Conservation (phyloP, 1,140 invertebrate species). For the Steinernema khuongi region DNA sequence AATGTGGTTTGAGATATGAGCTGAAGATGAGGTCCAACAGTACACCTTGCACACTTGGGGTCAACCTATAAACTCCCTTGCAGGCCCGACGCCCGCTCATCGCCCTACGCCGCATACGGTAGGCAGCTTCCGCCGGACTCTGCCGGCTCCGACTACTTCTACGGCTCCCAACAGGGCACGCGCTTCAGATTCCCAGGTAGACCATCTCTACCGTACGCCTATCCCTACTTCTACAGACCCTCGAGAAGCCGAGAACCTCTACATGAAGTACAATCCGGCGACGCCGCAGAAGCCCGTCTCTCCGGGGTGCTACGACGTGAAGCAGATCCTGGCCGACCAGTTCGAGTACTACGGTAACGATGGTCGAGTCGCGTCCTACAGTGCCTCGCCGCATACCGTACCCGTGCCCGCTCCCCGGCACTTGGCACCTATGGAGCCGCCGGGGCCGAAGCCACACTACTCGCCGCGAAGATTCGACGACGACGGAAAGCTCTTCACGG, state of each 20-base stretch:
- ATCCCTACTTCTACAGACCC: slow-evolving; percentile 4
- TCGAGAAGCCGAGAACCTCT: background rate
- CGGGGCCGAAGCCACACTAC: background rate
- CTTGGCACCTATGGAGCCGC: slow-evolving; percentile 9
- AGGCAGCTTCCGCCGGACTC: slow-evolving; percentile 15
- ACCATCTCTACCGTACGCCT: slow-evolving; percentile 17
- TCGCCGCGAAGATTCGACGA: slow-evolving; percentile 24
- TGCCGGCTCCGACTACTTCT: slow-evolving; percentile 22
- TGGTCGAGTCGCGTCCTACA: slow-evolving; percentile 21
- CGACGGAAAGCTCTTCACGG: slow-evolving; percentile 15
- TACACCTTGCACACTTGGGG: slow-evolving; percentile 16
- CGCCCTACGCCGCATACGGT: background rate
- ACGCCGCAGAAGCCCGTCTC: slow-evolving; percentile 19
- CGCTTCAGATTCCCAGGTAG: slow-evolving; percentile 1
- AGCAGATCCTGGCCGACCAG: slow-evolving; percentile 45
- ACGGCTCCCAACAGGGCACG: slow-evolving; percentile 13
- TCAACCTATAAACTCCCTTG: background rate
- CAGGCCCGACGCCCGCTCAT: background rate
- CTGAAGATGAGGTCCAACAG: slow-evolving; percentile 20
- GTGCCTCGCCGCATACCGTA: slow-evolving; percentile 26
- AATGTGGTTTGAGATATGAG: background rate
- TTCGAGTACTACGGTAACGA: slow-evolving; percentile 24
- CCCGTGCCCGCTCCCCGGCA: slow-evolving; percentile 15
- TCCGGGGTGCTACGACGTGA: slow-evolving; percentile 48
- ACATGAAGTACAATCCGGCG: background rate